These are phyloP conservation scores for Indicator indicator DNA, from an alignment of 2,113 vertebrate genomes.

Conservation along the genomic window DNA sequence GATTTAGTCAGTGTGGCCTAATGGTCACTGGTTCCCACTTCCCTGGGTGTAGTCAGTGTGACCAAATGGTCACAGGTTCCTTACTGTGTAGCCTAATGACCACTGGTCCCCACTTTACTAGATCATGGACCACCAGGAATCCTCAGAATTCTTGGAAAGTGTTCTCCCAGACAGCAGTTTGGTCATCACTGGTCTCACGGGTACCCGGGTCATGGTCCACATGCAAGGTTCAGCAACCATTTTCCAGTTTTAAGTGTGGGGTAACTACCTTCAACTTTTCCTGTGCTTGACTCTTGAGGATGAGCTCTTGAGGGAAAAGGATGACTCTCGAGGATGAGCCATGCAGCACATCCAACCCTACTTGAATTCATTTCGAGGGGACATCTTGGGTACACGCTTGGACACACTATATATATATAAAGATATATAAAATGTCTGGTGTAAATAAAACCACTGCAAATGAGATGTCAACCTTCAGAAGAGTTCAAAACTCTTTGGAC, in stretches of 20 bases:
- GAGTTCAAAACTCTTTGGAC: not conserved
- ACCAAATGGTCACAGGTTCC: too few relatives aligned
- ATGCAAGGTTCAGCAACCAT: not conserved
- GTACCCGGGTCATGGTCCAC: not conserved
- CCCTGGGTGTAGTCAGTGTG: too few relatives aligned
- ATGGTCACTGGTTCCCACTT: too few relatives aligned
- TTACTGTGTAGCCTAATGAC: not conserved
- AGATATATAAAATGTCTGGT: not conserved
- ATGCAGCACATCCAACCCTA: not conserved
- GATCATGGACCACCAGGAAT: not conserved
- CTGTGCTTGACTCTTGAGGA: not conserved
- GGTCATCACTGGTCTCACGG: not conserved
- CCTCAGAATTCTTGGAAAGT: not conserved
- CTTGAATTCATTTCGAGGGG: not conserved
- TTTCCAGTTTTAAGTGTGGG: not conserved
- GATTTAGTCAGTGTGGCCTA: too few relatives aligned
- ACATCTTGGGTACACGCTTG: not conserved
- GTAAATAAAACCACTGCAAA: not conserved
- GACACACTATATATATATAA: not conserved
- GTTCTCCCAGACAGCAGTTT: not conserved
- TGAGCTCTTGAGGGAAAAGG: not conserved
- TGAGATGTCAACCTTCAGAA: not conserved
- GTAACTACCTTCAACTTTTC: not conserved
- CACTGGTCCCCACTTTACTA: not conserved
- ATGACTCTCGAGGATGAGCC: too few relatives aligned